Evolutionary conservation across 2,797 vertebrate species (phyloP).

Genomic region (Lophius americanus): DNA sequence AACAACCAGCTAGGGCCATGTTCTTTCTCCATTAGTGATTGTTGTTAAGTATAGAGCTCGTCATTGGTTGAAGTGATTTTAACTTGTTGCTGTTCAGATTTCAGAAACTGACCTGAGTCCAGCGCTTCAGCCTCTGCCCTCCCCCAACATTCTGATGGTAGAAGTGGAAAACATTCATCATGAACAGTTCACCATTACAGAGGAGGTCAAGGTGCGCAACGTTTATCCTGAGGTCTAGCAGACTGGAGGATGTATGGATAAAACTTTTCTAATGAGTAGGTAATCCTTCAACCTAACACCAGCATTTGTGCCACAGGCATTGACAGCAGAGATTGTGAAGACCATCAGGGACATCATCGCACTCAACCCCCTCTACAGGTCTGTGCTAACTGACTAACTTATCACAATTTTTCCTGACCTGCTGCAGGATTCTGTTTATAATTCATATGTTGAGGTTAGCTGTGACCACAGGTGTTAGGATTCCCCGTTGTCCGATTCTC

Average conservation of each 20-base stretch:
- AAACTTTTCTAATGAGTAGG: too few species aligned
- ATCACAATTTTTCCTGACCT: not conserved
- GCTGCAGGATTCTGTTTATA: too few species aligned
- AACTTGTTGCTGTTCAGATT: constrained; percentile 47
- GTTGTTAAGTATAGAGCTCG: too few species aligned
- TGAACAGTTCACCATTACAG: constrained; percentile 94
- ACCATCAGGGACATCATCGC: constrained; percentile 98
- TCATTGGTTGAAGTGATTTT: not conserved
- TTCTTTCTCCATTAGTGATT: too few species aligned
- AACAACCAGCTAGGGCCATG: too few species aligned
- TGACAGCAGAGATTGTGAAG: constrained; percentile 98
- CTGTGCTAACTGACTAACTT: not conserved
- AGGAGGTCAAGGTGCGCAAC: constrained; percentile 91
- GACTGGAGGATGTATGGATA: not conserved
- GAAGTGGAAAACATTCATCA: constrained; percentile 94
- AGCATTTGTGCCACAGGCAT: constrained; percentile 73
- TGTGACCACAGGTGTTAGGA: too few species aligned
- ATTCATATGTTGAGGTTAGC: too few species aligned
- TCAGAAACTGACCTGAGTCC: constrained; percentile 70
- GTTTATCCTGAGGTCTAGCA: accelerated
- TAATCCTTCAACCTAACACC: too few species aligned
- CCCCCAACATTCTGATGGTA: constrained; percentile 91
- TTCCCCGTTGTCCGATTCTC: too few species aligned
- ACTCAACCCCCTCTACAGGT: constrained; percentile 97
- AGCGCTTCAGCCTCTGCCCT: constrained; percentile 72